A percentile compares a stretch with the other conserved stretches of the same genome.
Conservation (phyloP, 2,797 vertebrate genomes). For the Cygnus olor region DNA sequence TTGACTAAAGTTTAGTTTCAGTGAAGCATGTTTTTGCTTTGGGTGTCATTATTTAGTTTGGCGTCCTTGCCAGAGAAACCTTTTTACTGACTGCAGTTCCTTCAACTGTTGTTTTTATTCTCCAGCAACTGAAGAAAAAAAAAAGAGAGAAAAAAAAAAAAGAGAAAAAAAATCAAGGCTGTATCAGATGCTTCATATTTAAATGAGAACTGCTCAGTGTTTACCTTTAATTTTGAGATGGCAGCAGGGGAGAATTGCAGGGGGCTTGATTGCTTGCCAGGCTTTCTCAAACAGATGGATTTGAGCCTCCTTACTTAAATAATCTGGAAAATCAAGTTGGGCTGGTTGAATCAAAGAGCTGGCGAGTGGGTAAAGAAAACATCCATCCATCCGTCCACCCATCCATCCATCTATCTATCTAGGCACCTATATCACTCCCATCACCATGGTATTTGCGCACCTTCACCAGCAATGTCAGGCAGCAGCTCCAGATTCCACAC, state of each 20-base stretch:
- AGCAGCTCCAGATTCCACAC: slow-evolving; percentile 70
- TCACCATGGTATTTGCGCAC: neutral
- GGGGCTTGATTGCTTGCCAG: slow-evolving; percentile 74
- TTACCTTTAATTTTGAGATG: slow-evolving; percentile 77
- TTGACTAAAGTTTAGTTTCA: slow-evolving; percentile 81
- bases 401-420: neutral
- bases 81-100: slow-evolving; percentile 73
- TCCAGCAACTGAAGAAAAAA: slow-evolving; percentile 47
- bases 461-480: slow-evolving; percentile 41
- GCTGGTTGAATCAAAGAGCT: slow-evolving; percentile 77
- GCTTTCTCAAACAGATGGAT: slow-evolving; percentile 74
- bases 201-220: slow-evolving; percentile 71
- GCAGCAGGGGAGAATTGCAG: slow-evolving; percentile 55
- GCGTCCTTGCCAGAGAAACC: slow-evolving; percentile 76
- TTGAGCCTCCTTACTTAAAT: slow-evolving; percentile 75
- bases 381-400: neutral
- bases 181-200: slow-evolving; percentile 72
- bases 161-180: slow-evolving; percentile 14
- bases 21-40: slow-evolving; percentile 84
- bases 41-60: slow-evolving; percentile 86
- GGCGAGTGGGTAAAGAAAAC: slow-evolving; percentile 68
- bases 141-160: neutral
- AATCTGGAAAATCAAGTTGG: slow-evolving; percentile 81
- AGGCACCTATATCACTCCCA: slow-evolving; percentile 28
- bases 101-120: slow-evolving; percentile 79